These are phyloP conservation scores for Mesopsocus fuscifrons DNA, from an alignment of 2,888 invertebrate species.

Conservation along the genomic window DNA sequence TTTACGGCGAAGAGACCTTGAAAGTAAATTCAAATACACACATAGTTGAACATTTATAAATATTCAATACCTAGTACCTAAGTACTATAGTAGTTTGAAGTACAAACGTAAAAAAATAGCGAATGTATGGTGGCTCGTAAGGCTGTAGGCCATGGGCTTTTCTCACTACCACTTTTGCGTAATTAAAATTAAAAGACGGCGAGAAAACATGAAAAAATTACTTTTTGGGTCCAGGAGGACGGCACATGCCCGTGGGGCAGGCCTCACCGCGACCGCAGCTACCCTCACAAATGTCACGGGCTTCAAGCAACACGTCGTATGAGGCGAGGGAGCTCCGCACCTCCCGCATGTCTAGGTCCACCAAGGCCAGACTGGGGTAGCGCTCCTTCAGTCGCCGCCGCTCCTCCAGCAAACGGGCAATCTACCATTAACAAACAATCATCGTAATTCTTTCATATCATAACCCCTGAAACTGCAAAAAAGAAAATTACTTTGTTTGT, in stretches of 20 bases:
- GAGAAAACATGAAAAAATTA: conserved; percentile 17
- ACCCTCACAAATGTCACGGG: conserved; percentile 70
- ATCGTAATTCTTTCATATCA: too few relatives aligned
- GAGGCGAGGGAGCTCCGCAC: conserved; percentile 61
- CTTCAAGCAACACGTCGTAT: conserved; percentile 61
- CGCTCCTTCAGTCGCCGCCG: conserved; percentile 64
- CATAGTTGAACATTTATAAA: too few relatives aligned
- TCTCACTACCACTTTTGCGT: too few relatives aligned
- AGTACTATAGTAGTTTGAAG: too few relatives aligned
- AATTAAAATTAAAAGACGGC: too few relatives aligned
- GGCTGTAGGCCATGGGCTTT: too few relatives aligned
- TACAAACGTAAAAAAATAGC: too few relatives aligned
- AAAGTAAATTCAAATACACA: neutral
- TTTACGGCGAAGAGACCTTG: conserved; percentile 4
- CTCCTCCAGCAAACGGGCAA: conserved; percentile 47
- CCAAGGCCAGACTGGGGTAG: conserved; percentile 58
- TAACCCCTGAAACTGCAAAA: too few relatives aligned
- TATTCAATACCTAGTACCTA: too few relatives aligned
- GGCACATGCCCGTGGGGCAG: conserved; percentile 63
- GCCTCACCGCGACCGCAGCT: conserved; percentile 65
- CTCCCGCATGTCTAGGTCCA: conserved; percentile 51
- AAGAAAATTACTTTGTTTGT: too few relatives aligned
- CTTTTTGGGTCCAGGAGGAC: conserved; percentile 28
- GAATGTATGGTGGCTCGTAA: too few relatives aligned
- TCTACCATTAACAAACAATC: too few relatives aligned